Evolutionary conservation across 1,140 invertebrate species (phyloP), one percentile per base, ranked within the genome.

Genomic region (Drosophila sechellia): DNA sequence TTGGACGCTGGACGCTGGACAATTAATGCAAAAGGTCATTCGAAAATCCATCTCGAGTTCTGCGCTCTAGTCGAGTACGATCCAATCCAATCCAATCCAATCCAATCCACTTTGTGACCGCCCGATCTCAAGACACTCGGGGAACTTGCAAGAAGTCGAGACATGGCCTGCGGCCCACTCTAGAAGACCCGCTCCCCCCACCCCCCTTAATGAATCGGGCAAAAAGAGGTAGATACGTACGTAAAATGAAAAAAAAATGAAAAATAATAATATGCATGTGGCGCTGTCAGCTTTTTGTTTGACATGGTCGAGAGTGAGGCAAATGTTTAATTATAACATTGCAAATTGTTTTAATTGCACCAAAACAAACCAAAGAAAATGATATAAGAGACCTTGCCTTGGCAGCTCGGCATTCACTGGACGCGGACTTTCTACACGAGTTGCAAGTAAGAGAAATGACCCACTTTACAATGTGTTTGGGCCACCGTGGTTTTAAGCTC

Each of bases 1-100:
- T 34, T 49, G 63, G 34, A 45, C 52, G 27, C 17, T 49, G 63
- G 37, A 35, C 17, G 66, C 37, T 13, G 57, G 52, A 64, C 81
- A 85, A 86, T 81, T 86, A 85, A 85, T 81, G 74, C 81, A 81
- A 85, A 86, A 85, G 81, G 83, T 85, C 81, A 86, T 46, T 45
- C 55, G 49, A 49, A 54, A 70, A 63, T 54, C 48, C 48, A 74
- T 39, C 71, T 61, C 66, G 37, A 71, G 58, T 27, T 43, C 61
- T 61, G 40, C 39, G 22, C 15, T 46, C 11, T 10, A 45, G 42
- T 31, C 5, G 22, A 37, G 17, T 46, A 15, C 15, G 6, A 31
- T 31, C 31, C 31, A 20, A 13, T 8, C 2, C 34, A n/a, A 17
- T 25, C 27, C 56, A 48, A 35, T 37, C 22, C 12, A 25, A 34